phyloP scores from a whole-genome alignment of 1,140 invertebrate species.

The Lepidotrigona ventralis region DNA sequence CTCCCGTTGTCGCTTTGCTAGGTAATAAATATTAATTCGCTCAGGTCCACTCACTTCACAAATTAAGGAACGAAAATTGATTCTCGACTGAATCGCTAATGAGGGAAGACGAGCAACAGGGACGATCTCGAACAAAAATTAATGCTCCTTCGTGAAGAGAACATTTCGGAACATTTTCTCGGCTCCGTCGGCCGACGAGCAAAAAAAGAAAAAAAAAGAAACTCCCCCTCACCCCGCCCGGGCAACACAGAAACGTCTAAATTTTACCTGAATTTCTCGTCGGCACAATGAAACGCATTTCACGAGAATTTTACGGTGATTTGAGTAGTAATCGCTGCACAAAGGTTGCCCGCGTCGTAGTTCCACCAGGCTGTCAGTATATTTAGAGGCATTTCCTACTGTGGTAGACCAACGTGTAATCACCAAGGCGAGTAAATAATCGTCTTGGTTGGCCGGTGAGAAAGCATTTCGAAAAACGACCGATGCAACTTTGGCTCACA shows the following conservation, averaged over 20 bases:
- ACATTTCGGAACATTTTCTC: background rate
- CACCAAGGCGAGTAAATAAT: conserved; percentile 68
- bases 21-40: too few relatives aligned
- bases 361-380: conserved; percentile 62
- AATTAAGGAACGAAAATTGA: background rate
- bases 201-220: background rate
- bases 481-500: conserved; percentile 11
- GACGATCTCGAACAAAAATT: background rate
- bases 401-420: conserved; percentile 66
- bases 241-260: conserved; percentile 38
- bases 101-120: background rate
- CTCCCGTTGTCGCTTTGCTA: background rate
- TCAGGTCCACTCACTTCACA: too few relatives aligned
- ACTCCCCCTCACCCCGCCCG: too few relatives aligned
- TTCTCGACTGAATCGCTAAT: background rate
- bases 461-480: conserved; percentile 7
- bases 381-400: conserved; percentile 58
- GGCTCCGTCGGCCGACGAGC: background rate
- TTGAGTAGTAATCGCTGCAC: conserved; percentile 76
- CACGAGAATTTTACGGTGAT: conserved; percentile 76
- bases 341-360: conserved; percentile 64
- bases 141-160: background rate
- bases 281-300: conserved; percentile 71
- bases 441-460: conserved; percentile 51
- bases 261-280: conserved; percentile 52